phyloP scores from a whole-genome alignment of 1,140 invertebrate genomes.

The Lordiphosa clarofinis region DNA sequence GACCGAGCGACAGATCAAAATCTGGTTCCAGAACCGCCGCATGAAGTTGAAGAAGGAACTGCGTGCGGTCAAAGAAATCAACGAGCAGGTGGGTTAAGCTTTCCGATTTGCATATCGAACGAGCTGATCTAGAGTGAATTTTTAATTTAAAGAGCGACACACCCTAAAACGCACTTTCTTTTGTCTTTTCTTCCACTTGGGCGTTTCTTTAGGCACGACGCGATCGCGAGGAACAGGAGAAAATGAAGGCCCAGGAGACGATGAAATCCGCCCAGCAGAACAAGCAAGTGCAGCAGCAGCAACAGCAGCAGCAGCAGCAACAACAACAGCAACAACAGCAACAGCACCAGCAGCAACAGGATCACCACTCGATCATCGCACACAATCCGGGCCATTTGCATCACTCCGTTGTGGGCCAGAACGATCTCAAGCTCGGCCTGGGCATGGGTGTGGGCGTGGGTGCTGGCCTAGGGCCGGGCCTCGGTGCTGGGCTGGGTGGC shows the following conservation, averaged over 20 bases:
- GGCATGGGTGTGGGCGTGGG: conserved; percentile 61
- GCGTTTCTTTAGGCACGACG: conserved; percentile 82
- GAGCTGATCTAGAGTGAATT: no score
- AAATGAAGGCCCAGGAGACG: conserved; percentile 93
- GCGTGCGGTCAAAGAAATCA: conserved; percentile 95
- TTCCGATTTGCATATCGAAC: conserved; percentile 9
- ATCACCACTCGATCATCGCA: conserved; percentile 81
- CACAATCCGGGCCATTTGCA: conserved; percentile 80
- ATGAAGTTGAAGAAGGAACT: conserved; percentile 99
- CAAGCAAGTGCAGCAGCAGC: conserved; percentile 82
- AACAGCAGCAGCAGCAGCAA: conserved; percentile 82
- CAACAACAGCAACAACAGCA: conserved; percentile 82
- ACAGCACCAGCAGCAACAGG: conserved; percentile 81
- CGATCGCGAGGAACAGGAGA: conserved; percentile 93
- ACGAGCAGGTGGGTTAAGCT: conserved; percentile 87
- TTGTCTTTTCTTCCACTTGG: not conserved
- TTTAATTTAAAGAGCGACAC: not conserved
- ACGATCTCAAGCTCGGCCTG: conserved; percentile 78
- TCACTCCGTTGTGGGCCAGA: conserved; percentile 78
- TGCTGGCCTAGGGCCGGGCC: conserved; percentile 53
- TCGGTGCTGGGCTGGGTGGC: conserved; percentile 69
- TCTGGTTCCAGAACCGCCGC: conserved; percentile 98
- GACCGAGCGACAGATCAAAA: conserved; percentile 98
- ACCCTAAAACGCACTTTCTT: conserved; percentile 6
- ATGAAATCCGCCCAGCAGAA: conserved; percentile 90